These are phyloP conservation scores for Teleopsis dalmanni DNA, from an alignment of 1,140 invertebrate genomes.

Conservation along the genomic window DNA sequence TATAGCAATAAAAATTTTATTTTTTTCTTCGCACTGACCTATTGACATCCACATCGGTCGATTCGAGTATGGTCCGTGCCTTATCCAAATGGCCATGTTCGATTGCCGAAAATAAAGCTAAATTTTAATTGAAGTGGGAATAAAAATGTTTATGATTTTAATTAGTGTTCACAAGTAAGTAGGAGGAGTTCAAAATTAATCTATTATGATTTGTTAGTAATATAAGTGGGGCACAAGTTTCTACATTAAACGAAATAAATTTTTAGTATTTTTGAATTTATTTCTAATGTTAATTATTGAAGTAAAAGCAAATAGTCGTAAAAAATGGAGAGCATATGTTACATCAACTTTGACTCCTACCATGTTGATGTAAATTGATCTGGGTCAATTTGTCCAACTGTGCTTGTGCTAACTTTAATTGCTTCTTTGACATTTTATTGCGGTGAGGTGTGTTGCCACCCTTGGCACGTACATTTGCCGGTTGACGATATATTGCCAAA, in stretches of 20 bases:
- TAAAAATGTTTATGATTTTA: too few species aligned
- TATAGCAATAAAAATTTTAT: background rate
- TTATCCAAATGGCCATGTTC: slow-evolving; percentile 90
- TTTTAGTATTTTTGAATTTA: too few species aligned
- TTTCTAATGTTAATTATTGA: too few species aligned
- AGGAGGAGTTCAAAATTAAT: too few species aligned
- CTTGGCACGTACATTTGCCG: slow-evolving; percentile 29
- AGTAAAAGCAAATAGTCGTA: too few species aligned
- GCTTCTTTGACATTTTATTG: slow-evolving; percentile 51
- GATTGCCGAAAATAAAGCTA: slow-evolving; percentile 84
- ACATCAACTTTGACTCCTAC: slow-evolving; percentile 60
- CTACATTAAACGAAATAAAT: too few species aligned
- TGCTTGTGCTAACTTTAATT: slow-evolving; percentile 53
- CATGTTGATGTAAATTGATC: slow-evolving; percentile 82
- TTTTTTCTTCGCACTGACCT: slow-evolving; percentile 54
- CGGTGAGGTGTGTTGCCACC: slow-evolving; percentile 47
- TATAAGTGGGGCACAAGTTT: too few species aligned
- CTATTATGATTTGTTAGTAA: too few species aligned
- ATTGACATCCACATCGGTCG: slow-evolving; percentile 85
- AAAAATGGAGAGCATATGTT: too few species aligned
- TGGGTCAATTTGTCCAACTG: slow-evolving; percentile 67
- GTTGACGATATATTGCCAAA: slow-evolving; percentile 29
- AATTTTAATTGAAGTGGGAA: too few species aligned
- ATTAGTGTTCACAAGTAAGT: too few species aligned
- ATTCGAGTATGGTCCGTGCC: slow-evolving; percentile 79